Conservation (phyloP, 1,140 invertebrate genomes). For the Archivesica marissinica region DNA sequence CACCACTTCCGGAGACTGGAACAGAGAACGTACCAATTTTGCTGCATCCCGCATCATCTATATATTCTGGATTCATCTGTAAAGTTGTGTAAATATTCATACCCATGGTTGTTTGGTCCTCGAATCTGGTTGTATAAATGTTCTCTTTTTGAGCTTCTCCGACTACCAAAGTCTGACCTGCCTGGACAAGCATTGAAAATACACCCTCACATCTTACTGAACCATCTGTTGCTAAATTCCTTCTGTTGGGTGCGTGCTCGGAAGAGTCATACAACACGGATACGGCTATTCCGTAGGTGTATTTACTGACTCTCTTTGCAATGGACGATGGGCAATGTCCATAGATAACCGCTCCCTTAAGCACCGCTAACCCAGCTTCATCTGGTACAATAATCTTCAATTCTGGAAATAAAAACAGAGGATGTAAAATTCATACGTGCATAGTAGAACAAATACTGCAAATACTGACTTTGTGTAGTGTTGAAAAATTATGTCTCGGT, state of each 20-base stretch:
- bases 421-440: too few species aligned
- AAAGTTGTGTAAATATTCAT: conserved; percentile 11
- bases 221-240: neutral
- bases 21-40: conserved; percentile 27
- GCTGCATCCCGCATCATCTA: conserved; percentile 31
- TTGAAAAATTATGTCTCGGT: too few species aligned
- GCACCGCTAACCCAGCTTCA: conserved; percentile 29
- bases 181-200: conserved; percentile 14
- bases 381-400: conserved; percentile 14
- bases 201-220: neutral
- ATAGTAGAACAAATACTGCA: too few species aligned
- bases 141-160: conserved; percentile 12
- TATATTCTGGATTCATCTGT: conserved; percentile 11
- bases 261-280: neutral
- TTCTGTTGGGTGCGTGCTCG: neutral
- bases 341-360: conserved; percentile 42
- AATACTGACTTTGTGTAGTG: too few species aligned
- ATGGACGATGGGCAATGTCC: conserved; percentile 17
- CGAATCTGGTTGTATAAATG: neutral
- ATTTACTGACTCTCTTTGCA: conserved; percentile 23
- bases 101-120: neutral
- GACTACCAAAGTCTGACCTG: conserved; percentile 23
- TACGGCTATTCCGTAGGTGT: conserved; percentile 10
- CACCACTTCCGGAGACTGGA: conserved; percentile 18
- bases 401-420: neutral